Conservation (phyloP, 2,113 vertebrate species). For the zebrafish (Danio rerio) region DNA sequence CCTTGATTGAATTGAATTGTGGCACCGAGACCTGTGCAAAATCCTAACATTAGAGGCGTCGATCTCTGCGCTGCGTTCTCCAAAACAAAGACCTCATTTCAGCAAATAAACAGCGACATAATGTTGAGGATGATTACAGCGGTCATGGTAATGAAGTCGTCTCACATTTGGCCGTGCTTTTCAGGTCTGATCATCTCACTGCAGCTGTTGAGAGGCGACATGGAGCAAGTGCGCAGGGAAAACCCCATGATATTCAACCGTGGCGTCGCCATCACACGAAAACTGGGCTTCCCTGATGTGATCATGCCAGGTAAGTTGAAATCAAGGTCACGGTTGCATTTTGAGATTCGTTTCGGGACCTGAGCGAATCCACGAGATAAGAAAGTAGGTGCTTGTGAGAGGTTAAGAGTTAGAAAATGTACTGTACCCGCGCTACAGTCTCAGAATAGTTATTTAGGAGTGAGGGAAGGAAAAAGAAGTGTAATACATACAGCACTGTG, state of each 20-base stretch:
- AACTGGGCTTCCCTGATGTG: slow-evolving; percentile 86
- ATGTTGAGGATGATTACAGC: background rate
- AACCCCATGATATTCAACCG: slow-evolving; percentile 83
- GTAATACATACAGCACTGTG: too few species aligned
- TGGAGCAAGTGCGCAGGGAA: slow-evolving; percentile 80
- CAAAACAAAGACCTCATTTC: background rate
- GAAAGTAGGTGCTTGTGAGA: background rate
- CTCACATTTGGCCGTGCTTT: background rate
- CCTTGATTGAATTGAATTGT: slow-evolving; percentile 31
- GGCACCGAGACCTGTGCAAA: slow-evolving; percentile 8
- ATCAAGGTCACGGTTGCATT: background rate
- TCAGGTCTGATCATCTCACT: slow-evolving; percentile 87
- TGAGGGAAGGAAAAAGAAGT: too few species aligned
- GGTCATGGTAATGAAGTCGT: background rate
- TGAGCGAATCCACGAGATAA: background rate
- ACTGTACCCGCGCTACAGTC: background rate
- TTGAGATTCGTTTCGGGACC: background rate
- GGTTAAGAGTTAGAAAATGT: background rate
- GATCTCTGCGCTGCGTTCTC: background rate
- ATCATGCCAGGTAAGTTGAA: slow-evolving; percentile 84
- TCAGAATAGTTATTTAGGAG: too few species aligned
- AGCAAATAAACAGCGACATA: background rate
- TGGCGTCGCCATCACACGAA: slow-evolving; percentile 80
- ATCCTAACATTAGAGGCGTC: background rate
- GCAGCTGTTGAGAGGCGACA: slow-evolving; percentile 83